Evolutionary conservation across 2,888 invertebrate genomes (phyloP), one percentile per base, ranked within the genome.

Genomic region (Philhelius pedissequus): DNA sequence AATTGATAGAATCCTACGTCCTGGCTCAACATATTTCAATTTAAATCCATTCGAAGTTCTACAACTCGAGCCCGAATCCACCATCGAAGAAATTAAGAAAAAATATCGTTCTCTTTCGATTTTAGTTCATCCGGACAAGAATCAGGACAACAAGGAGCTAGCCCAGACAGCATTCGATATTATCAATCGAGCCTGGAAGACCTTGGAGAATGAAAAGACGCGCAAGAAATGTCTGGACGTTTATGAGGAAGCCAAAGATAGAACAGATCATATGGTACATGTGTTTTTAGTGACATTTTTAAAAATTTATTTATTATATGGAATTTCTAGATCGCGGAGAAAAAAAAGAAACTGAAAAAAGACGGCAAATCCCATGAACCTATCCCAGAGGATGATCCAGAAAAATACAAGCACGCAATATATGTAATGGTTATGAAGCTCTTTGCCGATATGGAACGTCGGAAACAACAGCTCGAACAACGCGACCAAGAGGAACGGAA

Each of bases 351-450:
- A 91, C 93, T 96, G 70, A 98, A 96, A 92, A 98, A 98, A 90
- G 98, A 98, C 86, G 96, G 97, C 50, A 96, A 96, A 90, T 91
- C 93, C 0, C 90, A 92, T 50, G 94, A 94, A 86, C 93, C 94
- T 11, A 96, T 98, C 82, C 98, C 98, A 88, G 96, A 97, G 92
- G 97, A 97, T 92, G 96, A 96, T 89, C 96, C 96, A 18, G 93
- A 92, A 62, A 96, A 96, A 90, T 96, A 96, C 90, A 97, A 96
- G 92, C 98, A 98, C 92, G 96, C 99, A 3, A 94, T 99, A 64
- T 98, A 98, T 93, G 98, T 99, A n/a, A 96, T 99, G 95, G 99
- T 98, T 11, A 99, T 98, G 97, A 99, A 99, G 93, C 94, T 98
- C 83, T 95, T 95, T 91, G 99, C 99, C 62, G 99, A 99, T 90